phyloP scores from a whole-genome alignment of 2,113 vertebrate genomes.

The Rattus rattus region DNA sequence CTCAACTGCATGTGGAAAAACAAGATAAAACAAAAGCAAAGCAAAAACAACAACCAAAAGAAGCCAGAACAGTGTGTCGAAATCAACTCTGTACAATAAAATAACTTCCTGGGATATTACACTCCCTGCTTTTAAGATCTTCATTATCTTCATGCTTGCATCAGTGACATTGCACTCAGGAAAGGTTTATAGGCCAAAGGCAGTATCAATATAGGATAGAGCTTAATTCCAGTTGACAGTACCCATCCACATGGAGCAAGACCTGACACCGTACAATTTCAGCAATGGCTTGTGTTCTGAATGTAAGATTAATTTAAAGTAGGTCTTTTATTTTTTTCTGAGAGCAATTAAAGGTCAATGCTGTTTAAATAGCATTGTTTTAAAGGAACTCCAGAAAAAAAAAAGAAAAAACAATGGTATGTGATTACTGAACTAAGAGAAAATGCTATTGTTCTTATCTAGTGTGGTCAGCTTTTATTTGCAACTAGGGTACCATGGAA shows the following conservation, averaged over 20 bases:
- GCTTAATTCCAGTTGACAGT: neutral
- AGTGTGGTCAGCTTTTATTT: slow-evolving; percentile 31
- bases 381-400: slow-evolving; percentile 1
- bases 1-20: too few relatives aligned
- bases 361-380: slow-evolving; percentile 28
- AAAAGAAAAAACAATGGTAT: slow-evolving; percentile 29
- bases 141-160: neutral
- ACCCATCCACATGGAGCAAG: neutral
- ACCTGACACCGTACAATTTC: neutral
- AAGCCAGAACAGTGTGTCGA: too few relatives aligned
- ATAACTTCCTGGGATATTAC: too few relatives aligned
- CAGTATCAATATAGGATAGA: neutral
- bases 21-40: too few relatives aligned
- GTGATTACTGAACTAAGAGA: slow-evolving; percentile 60
- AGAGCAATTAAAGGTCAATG: slow-evolving; percentile 51
- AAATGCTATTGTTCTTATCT: slow-evolving; percentile 24
- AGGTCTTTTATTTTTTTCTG: slow-evolving; percentile 37
- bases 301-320: slow-evolving; percentile 61
- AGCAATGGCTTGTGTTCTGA: slow-evolving; percentile 34
- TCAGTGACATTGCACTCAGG: neutral
- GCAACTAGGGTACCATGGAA: slow-evolving; percentile 46
- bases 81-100: too few relatives aligned
- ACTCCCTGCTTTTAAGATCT: neutral
- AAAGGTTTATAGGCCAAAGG: neutral
- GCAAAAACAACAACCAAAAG: too few relatives aligned